These are phyloP conservation scores for Chaitophorus viminalis DNA, from an alignment of 2,888 invertebrate genomes.

Conservation along the genomic window DNA sequence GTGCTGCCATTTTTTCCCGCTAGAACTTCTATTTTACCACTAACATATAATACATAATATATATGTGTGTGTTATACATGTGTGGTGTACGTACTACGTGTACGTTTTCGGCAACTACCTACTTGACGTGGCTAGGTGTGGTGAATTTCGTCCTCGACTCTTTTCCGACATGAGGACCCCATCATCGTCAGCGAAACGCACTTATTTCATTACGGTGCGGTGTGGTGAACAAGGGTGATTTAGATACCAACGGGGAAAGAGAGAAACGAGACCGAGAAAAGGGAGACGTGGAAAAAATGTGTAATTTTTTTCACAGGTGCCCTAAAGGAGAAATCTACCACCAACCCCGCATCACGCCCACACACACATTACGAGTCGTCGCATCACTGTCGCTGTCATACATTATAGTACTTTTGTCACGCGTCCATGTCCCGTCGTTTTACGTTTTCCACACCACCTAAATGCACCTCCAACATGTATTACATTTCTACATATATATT, in stretches of 20 bases:
- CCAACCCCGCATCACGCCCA: too few species aligned
- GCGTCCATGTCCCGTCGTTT: not conserved
- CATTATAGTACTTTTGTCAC: not conserved
- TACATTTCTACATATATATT: not conserved
- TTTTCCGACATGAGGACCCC: not conserved
- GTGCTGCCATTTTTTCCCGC: not conserved
- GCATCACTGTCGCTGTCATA: not conserved
- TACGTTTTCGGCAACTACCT: conserved; percentile 30
- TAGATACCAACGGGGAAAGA: not conserved
- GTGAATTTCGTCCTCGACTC: not conserved
- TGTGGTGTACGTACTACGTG: not conserved
- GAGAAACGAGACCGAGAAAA: not conserved
- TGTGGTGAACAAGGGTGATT: not conserved
- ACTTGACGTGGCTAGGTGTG: not conserved
- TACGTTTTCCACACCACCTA: too few species aligned
- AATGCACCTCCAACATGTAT: too few species aligned
- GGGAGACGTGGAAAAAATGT: conserved; percentile 21
- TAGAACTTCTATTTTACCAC: not conserved
- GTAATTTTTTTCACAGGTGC: conserved; percentile 24
- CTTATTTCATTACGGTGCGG: not conserved
- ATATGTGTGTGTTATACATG: not conserved
- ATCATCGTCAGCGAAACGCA: not conserved
- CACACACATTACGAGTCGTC: not conserved
- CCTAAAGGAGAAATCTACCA: not conserved
- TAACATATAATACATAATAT: not conserved